These are phyloP conservation scores for Sylvilagus floridanus DNA, from an alignment of 2,797 vertebrate species.

Conservation along the genomic window DNA sequence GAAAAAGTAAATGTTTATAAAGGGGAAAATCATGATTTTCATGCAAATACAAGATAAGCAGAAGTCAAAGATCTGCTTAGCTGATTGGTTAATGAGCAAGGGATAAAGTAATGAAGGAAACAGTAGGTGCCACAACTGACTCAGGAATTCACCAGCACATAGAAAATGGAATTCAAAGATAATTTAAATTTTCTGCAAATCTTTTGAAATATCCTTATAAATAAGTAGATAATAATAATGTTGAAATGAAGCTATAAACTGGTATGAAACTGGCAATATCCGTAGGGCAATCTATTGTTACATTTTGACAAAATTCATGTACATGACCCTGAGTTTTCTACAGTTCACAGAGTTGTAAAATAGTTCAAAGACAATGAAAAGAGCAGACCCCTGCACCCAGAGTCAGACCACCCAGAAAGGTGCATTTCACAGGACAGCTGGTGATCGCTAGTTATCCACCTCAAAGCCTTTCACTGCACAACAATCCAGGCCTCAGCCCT, in stretches of 20 bases:
- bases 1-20: background rate
- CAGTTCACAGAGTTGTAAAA: constrained; percentile 3
- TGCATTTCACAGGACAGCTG: background rate
- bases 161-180: too few species aligned
- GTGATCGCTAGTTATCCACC: background rate
- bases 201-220: too few species aligned
- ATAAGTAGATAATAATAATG: too few species aligned
- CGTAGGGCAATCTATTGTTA: background rate
- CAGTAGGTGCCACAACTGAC: background rate
- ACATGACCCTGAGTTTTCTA: background rate
- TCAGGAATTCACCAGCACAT: background rate
- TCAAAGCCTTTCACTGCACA: background rate
- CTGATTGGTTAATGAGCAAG: background rate
- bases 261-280: background rate
- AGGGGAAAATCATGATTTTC: background rate
- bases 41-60: background rate
- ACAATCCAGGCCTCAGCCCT: background rate
- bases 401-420: background rate
- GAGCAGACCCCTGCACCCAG: background rate
- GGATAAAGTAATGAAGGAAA: background rate
- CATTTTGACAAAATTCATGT: background rate
- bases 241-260: background rate
- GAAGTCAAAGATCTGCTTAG: background rate
- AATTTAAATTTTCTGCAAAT: too few species aligned
- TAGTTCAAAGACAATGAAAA: background rate